Evolutionary conservation across 2,888 invertebrate species (phyloP).

Genomic region (Lycophotia porphyrea): DNA sequence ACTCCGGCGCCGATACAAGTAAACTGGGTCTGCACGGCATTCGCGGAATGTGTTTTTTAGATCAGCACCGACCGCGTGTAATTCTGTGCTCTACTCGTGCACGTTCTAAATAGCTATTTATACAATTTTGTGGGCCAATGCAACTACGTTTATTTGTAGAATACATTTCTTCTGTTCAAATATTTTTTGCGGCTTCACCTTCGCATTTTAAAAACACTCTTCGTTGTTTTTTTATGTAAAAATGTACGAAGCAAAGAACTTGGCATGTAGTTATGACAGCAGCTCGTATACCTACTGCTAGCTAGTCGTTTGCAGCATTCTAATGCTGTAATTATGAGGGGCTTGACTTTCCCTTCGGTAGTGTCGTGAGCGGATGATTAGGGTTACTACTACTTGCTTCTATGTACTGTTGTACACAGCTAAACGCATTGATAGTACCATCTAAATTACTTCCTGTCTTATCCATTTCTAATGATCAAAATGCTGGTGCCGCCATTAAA

Average conservation of each 20-base stretch:
- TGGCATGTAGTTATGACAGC: constrained; percentile 21
- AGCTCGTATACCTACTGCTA: constrained; percentile 4
- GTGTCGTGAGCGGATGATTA: constrained; percentile 20
- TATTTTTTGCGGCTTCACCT: background rate
- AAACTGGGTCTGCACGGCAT: constrained; percentile 65
- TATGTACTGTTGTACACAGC: background rate
- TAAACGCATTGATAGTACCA: background rate
- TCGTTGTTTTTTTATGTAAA: background rate
- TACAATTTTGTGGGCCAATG: constrained; percentile 33
- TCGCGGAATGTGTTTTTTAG: constrained; percentile 63
- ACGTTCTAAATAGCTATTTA: constrained; percentile 47
- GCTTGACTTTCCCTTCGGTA: constrained; percentile 46
- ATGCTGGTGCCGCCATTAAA: background rate
- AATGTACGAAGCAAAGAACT: background rate
- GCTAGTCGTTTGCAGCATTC: constrained; percentile 30
- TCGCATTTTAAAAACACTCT: background rate
- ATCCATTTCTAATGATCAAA: background rate
- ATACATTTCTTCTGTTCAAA: constrained; percentile 1
- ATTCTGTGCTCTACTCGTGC: constrained; percentile 47
- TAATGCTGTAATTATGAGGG: constrained; percentile 35
- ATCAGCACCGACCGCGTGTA: constrained; percentile 47
- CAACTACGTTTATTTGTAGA: constrained; percentile 27
- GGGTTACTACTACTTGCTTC: background rate
- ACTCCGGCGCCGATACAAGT: constrained; percentile 58
- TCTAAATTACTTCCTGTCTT: background rate